Evolutionary conservation across 2,113 vertebrate species (phyloP).

Genomic region (Oxyura jamaicensis): DNA sequence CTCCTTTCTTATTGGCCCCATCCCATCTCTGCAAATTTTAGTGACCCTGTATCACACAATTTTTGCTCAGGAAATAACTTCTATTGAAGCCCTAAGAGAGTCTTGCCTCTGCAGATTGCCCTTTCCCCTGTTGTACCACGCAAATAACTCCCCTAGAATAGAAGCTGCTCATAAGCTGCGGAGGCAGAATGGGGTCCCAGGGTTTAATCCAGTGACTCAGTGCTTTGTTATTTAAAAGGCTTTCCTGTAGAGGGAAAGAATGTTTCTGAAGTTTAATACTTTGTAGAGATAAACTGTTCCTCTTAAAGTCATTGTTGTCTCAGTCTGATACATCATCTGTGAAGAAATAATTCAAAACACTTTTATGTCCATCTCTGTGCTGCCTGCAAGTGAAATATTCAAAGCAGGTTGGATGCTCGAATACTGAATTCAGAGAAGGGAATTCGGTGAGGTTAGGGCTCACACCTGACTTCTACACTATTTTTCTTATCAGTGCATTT

Average conservation of each 20-base stretch:
- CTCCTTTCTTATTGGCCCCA: neutral
- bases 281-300: conserved; percentile 63
- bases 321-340: conserved; percentile 7
- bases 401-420: neutral
- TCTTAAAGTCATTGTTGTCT: conserved; percentile 57
- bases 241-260: conserved; percentile 7
- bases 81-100: neutral
- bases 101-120: neutral
- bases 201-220: conserved; percentile 24
- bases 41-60: neutral
- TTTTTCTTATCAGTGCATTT: neutral
- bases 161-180: neutral
- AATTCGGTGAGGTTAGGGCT: neutral
- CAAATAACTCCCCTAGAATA: neutral
- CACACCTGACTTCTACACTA: neutral
- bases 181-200: neutral
- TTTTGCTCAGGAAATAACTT: conserved; percentile 40
- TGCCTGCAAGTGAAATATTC: conserved; percentile 24
- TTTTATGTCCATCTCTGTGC: neutral
- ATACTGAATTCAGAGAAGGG: neutral
- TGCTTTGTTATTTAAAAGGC: conserved; percentile 27
- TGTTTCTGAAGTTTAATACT: conserved; percentile 35
- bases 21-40: neutral
- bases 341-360: conserved; percentile 35
- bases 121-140: neutral